These are phyloP conservation scores for Limnephilus rhombicus DNA, from an alignment of 2,888 invertebrate genomes.

Conservation along the genomic window DNA sequence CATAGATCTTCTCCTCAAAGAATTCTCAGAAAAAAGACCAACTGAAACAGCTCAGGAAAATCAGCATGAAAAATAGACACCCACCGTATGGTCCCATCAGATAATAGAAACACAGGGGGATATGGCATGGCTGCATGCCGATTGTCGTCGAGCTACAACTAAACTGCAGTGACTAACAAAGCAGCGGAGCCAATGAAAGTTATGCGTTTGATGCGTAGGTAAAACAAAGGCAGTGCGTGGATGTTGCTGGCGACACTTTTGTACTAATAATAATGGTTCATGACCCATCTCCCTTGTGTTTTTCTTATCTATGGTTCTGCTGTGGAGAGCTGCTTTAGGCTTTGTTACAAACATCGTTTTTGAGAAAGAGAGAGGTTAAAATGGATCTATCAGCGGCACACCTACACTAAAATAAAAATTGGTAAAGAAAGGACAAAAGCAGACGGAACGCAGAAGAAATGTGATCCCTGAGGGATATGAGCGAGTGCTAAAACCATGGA, in stretches of 20 bases:
- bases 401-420: background rate
- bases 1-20: slow-evolving; percentile 47
- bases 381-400: background rate
- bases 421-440: background rate
- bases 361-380: background rate
- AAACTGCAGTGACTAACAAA: too few relatives aligned
- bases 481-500: background rate
- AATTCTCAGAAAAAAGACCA: slow-evolving; percentile 55
- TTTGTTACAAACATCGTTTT: background rate
- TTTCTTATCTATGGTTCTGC: background rate
- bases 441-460: background rate
- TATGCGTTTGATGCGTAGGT: too few relatives aligned
- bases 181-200: too few relatives aligned
- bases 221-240: too few relatives aligned
- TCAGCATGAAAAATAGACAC: background rate
- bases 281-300: too few relatives aligned
- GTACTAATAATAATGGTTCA: too few relatives aligned
- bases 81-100: background rate
- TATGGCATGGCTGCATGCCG: too few relatives aligned
- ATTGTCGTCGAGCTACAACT: too few relatives aligned
- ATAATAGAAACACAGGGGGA: too few relatives aligned
- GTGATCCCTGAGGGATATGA: background rate
- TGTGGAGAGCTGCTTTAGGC: background rate
- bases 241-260: too few relatives aligned
- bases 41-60: background rate